Percentiles rank a stretch among this genome's conserved stretches.
phyloP scores from a whole-genome alignment of 2,888 invertebrate species.

The Sminthurides aquaticus region DNA sequence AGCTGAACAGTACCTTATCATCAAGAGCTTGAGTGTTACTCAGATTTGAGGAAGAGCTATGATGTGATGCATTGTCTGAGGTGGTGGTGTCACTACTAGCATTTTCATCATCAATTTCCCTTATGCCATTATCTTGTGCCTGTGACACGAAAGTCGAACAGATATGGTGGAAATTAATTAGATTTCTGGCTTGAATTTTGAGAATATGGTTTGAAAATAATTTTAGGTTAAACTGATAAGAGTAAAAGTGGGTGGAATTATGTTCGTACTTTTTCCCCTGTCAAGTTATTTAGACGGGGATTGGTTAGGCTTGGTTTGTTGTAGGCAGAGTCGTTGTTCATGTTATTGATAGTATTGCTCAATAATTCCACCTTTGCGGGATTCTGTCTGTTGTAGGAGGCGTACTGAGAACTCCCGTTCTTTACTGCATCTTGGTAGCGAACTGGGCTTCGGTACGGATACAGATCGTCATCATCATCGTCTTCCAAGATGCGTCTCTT shows the following conservation, averaged over 20 bases:
- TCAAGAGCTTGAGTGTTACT: slow-evolving; percentile 35
- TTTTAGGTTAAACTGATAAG: no score
- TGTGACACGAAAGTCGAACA: slow-evolving; percentile 3
- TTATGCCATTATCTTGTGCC: neutral
- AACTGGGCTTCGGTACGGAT: slow-evolving; percentile 25
- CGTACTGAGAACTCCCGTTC: slow-evolving; percentile 26
- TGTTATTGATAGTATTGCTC: neutral
- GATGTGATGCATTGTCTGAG: slow-evolving; percentile 20
- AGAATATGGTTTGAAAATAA: no score
- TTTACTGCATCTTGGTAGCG: slow-evolving; percentile 29
- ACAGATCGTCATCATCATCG: slow-evolving; percentile 57
- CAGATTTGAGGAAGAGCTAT: slow-evolving; percentile 26
- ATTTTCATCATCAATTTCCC: slow-evolving; percentile 32
- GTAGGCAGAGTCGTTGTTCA: neutral
- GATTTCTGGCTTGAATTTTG: no score
- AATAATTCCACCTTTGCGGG: slow-evolving; percentile 30
- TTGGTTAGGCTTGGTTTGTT: slow-evolving; percentile 15
- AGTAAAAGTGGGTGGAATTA: no score
- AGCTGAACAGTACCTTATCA: slow-evolving; percentile 40
- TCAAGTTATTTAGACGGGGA: slow-evolving; percentile 13
- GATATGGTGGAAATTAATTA: no score
- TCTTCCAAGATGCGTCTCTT: slow-evolving; percentile 64
- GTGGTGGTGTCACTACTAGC: slow-evolving; percentile 29
- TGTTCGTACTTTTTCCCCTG: neutral
- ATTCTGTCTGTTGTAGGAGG: slow-evolving; percentile 25